Conservation (phyloP, 2,113 vertebrate species). For the Lophura nycthemera region DNA sequence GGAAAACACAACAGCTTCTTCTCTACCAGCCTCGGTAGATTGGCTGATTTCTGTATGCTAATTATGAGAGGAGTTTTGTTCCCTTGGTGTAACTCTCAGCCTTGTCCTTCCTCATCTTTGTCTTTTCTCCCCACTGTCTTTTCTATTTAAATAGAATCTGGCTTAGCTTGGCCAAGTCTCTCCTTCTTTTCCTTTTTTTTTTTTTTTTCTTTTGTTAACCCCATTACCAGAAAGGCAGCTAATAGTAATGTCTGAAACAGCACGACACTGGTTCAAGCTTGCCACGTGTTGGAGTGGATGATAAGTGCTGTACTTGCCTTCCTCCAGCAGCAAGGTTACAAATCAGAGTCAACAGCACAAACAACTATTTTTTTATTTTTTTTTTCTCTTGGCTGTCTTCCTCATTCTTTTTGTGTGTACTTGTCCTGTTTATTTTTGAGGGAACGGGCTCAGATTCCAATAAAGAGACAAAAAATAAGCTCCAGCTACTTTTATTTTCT, state of each 20-base stretch:
- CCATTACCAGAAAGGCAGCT: not conserved
- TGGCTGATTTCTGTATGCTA: not conserved
- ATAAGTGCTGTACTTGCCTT: not conserved
- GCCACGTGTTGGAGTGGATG: not conserved
- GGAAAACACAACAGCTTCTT: not conserved
- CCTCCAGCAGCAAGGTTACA: slow-evolving; percentile 12
- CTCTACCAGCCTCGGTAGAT: not conserved
- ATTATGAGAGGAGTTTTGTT: not conserved
- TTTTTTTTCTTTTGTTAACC: not conserved
- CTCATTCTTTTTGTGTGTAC: not conserved
- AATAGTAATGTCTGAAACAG: not conserved
- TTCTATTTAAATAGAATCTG: not conserved
- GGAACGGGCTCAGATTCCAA: not conserved
- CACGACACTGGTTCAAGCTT: not conserved
- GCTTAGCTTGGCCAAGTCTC: rapidly evolving
- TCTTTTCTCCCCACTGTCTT: not conserved
- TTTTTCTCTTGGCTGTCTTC: not conserved
- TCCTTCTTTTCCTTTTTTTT: not conserved
- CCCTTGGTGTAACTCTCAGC: not conserved
- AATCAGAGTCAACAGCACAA: not conserved
- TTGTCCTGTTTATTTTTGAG: not conserved
- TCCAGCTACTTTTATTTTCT: slow-evolving; percentile 41
- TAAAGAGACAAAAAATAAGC: slow-evolving; percentile 20
- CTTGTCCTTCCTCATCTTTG: not conserved
- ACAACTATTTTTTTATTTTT: not conserved